phyloP scores from a whole-genome alignment of 1,140 invertebrate genomes.

The Diorhabda carinulata region DNA sequence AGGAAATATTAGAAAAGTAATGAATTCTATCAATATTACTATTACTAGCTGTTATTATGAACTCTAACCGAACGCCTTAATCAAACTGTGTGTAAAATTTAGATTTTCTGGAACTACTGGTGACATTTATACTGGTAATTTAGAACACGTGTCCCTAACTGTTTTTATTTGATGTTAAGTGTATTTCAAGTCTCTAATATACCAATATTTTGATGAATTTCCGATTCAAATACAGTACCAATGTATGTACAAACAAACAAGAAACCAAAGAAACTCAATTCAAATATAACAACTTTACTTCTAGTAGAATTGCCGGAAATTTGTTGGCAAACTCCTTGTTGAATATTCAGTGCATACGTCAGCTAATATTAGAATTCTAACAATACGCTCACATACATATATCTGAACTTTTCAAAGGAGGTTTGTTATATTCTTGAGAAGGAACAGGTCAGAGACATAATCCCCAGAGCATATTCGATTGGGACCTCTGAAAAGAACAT shows the following conservation, averaged over 20 bases:
- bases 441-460: background rate
- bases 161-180: no score
- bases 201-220: background rate
- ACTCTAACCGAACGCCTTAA: no score
- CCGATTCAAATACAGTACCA: background rate
- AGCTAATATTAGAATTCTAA: conserved; percentile 3
- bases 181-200: no score
- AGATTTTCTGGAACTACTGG: no score
- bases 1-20: no score
- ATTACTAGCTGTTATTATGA: no score
- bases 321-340: conserved; percentile 1
- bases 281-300: conserved; percentile 3
- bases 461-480: background rate
- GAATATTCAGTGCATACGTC: conserved; percentile 2
- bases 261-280: background rate
- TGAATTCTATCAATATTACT: no score
- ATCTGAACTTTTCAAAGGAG: background rate
- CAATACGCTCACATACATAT: conserved; percentile 2
- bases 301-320: background rate
- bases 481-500: background rate
- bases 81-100: no score
- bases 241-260: background rate
- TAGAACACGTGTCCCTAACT: no score
- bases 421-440: background rate
- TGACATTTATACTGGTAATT: no score